phyloP scores from a whole-genome alignment of 2,797 vertebrate genomes.

The Crocodylus rhombifer region DNA sequence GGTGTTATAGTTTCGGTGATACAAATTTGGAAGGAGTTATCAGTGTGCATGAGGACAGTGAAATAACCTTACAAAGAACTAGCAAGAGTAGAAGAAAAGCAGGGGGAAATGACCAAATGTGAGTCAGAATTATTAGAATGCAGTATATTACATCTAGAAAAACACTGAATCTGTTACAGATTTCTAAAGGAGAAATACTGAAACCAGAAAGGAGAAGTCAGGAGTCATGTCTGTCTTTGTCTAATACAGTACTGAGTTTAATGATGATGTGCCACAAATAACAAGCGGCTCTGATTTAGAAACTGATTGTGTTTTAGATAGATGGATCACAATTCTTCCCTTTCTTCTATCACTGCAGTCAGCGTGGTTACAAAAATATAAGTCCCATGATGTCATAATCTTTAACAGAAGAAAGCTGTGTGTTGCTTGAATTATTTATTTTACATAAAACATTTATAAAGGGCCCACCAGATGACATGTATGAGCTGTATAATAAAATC shows the following conservation, averaged over 20 bases:
- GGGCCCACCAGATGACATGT: conserved; percentile 47
- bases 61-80: background rate
- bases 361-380: conserved; percentile 42
- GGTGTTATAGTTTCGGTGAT: background rate
- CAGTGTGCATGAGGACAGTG: background rate
- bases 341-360: conserved; percentile 56
- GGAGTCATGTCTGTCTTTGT: background rate
- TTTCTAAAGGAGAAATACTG: background rate
- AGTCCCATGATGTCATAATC: conserved; percentile 69
- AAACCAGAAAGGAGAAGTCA: background rate
- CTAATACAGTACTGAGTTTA: background rate
- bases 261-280: background rate
- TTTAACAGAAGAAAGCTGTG: conserved; percentile 44
- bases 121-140: background rate
- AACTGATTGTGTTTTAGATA: conserved; percentile 50
- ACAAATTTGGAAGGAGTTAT: background rate
- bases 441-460: conserved; percentile 71
- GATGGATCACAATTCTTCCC: conserved; percentile 36
- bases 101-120: background rate
- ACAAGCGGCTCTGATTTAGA: conserved; percentile 20
- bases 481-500: conserved; percentile 49
- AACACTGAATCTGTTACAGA: background rate
- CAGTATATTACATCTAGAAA: background rate
- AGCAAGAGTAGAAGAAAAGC: background rate
- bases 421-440: conserved; percentile 71